These are phyloP conservation scores for Drosophila lacicola DNA, from an alignment of 2,888 invertebrate genomes.

Conservation along the genomic window DNA sequence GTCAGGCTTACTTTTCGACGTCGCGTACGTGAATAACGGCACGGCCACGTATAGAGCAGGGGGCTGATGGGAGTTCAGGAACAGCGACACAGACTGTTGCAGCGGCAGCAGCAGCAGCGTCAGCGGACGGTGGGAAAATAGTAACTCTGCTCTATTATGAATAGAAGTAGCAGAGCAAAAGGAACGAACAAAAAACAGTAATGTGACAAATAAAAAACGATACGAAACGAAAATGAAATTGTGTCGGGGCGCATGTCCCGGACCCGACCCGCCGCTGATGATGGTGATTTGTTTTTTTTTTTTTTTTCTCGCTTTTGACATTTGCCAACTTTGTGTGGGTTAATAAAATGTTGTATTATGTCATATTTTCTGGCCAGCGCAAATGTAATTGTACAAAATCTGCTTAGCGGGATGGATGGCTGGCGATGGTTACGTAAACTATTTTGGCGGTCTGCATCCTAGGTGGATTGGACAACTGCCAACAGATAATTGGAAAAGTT, in stretches of 20 bases:
- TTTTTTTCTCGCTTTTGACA: conserved; percentile 35
- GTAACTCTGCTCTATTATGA: conserved; percentile 71
- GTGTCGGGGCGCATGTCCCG: conserved; percentile 41
- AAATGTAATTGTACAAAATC: conserved; percentile 74
- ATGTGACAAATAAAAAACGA: conserved; percentile 50
- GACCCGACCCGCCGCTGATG: conserved; percentile 42
- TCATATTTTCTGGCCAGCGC: conserved; percentile 67
- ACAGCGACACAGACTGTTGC: not conserved
- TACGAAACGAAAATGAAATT: conserved; percentile 72
- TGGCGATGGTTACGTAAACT: conserved; percentile 37
- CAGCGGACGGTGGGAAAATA: conserved; percentile 43
- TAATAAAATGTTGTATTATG: conserved; percentile 79
- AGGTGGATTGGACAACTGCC: conserved; percentile 39
- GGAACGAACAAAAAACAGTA: conserved; percentile 36
- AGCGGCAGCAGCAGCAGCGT: no score
- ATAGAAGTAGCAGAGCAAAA: conserved; percentile 50
- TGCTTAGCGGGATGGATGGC: conserved; percentile 44
- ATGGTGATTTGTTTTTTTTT: conserved; percentile 56
- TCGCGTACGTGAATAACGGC: conserved; percentile 71
- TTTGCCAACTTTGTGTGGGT: conserved; percentile 66
- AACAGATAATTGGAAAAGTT: conserved; percentile 58
- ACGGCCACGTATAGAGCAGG: conserved; percentile 56
- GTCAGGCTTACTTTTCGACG: conserved; percentile 74
- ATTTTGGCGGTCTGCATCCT: conserved; percentile 4
- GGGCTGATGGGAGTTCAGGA: not conserved